Evolutionary conservation across 1,140 invertebrate species (phyloP).

Genomic region (Drosophila auraria): DNA sequence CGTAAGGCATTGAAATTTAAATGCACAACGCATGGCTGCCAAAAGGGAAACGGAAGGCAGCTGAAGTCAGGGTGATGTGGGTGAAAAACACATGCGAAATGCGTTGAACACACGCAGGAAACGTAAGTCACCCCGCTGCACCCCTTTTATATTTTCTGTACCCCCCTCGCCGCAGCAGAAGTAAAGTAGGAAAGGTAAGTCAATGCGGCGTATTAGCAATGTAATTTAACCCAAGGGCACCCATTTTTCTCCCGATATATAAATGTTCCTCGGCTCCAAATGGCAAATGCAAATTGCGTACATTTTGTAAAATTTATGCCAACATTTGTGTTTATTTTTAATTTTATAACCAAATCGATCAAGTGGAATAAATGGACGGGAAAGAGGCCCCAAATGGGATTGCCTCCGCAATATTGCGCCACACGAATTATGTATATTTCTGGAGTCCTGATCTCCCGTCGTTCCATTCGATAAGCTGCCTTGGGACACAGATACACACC

Average conservation of each 20-base stretch:
- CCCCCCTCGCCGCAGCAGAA: not conserved
- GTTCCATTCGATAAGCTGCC: slow-evolving; percentile 25
- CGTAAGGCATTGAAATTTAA: slow-evolving; percentile 75
- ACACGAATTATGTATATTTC: slow-evolving; percentile 21
- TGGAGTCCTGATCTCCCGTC: slow-evolving; percentile 4
- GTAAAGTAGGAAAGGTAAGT: slow-evolving; percentile 39
- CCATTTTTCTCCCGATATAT: slow-evolving; percentile 22
- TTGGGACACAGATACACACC: slow-evolving; percentile 9
- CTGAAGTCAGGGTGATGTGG: slow-evolving; percentile 9
- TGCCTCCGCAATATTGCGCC: slow-evolving; percentile 30
- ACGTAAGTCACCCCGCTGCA: slow-evolving; percentile 16
- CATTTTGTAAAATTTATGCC: slow-evolving; percentile 68
- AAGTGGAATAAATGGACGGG: slow-evolving; percentile 48
- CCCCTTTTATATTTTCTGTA: slow-evolving; percentile 15
- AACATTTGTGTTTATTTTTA: slow-evolving; percentile 77
- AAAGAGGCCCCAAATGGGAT: slow-evolving; percentile 39
- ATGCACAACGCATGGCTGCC: slow-evolving; percentile 74
- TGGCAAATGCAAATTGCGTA: slow-evolving; percentile 68
- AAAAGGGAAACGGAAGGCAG: slow-evolving; percentile 35
- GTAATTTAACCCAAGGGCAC: slow-evolving; percentile 66
- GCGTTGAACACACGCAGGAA: slow-evolving; percentile 54
- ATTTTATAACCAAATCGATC: slow-evolving; percentile 78
- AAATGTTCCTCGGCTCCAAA: slow-evolving; percentile 42
- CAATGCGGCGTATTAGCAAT: slow-evolving; percentile 67
- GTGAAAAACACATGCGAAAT: slow-evolving; percentile 43